Evolutionary conservation across 2,113 vertebrate genomes (phyloP).

Genomic region (Mirza zaza): DNA sequence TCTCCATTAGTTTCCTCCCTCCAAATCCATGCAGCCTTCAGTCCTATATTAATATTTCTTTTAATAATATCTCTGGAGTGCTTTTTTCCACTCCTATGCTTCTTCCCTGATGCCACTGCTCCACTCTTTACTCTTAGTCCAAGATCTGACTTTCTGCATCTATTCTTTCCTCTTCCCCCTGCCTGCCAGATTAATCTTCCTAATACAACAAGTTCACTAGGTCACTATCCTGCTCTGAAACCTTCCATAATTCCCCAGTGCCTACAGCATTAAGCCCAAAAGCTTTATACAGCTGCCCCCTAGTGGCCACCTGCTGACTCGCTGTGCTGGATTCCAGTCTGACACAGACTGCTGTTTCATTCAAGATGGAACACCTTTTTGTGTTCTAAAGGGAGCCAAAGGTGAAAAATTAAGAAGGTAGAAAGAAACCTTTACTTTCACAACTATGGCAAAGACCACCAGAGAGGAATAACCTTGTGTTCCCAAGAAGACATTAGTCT

Average conservation of each 20-base stretch:
- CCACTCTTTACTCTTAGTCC: not conserved
- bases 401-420: not conserved
- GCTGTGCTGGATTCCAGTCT: not conserved
- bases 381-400: not conserved
- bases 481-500: not conserved
- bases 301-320: constrained; percentile 52
- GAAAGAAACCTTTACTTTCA: not conserved
- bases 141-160: not conserved
- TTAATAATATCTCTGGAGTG: not conserved
- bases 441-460: not conserved
- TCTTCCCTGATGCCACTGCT: not conserved
- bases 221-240: not conserved
- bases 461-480: not conserved
- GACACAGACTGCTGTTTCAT: not conserved
- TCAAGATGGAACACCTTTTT: not conserved
- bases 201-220: not conserved
- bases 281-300: constrained; percentile 60
- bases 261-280: not conserved
- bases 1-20: not conserved
- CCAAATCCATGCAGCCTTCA: too few relatives aligned
- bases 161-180: not conserved
- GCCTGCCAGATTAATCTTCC: not conserved
- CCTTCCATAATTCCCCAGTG: constrained; percentile 31
- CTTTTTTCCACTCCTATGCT: not conserved
- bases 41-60: not conserved